Evolutionary conservation across 1,140 invertebrate species (phyloP), one percentile per base, ranked within the genome.

Genomic region (Antheraea pernyi): DNA sequence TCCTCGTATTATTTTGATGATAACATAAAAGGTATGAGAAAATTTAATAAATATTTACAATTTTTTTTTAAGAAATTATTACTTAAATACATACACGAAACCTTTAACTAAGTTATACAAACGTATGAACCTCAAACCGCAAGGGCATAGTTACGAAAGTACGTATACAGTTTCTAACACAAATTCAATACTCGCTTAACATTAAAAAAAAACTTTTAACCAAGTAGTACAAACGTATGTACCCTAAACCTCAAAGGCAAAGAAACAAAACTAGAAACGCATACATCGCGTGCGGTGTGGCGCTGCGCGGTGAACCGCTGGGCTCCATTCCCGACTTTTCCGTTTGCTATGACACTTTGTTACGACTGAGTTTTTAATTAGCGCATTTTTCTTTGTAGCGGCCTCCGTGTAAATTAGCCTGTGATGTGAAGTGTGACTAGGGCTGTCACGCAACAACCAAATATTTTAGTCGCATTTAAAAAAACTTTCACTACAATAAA

Each of bases 351-450:
- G 76, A 80, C 83, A 83, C 78, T 83, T 83, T 80, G 78, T 82
- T 79, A 78, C 78, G 77, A 73, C 73, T 81, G 77, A 76, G 73
- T 86, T 86, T 86, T 86, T 86, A 86, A 86, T 86, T 86, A 86
- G 82, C 84, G 77, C 74, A 80, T 82, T 82, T 80, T 78, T 80
- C 80, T 83, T 83, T 85, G 80, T 83, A 71, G 73, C 74, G 71
- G 75, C 18, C 72, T 36, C 74, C 66, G 74, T 77, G 78, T 72
- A 81, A 81, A 85, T 85, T 85, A 85, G 84, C 84, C 83, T 75
- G 73, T 71, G 79, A 82, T 80, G 80, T 82, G 79, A 72, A 80
- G 82, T 75, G 74, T 71, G 46, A 67, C 72, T 71, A 59, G 64
- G 64, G 64, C 10, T 65, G 64, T 19, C 64, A 65, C 8, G 8